Base-by-base conservation (phyloP, 2,113 vertebrate species). In the Motacilla alba region DNA sequence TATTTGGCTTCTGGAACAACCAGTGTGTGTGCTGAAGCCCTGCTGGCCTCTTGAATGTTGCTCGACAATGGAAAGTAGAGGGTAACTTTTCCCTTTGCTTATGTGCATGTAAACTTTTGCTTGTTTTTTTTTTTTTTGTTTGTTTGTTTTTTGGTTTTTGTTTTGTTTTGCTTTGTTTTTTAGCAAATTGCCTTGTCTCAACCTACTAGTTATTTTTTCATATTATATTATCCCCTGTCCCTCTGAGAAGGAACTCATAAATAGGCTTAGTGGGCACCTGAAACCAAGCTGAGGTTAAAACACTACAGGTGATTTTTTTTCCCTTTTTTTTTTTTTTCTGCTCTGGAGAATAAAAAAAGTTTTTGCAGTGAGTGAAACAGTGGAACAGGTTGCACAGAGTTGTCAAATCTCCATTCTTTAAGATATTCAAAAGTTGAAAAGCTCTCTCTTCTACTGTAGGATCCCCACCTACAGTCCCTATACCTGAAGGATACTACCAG, bases 281-380 rank as follows among this genome's bases (percentile, higher is more conserved):
- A 37, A 11, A 37, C 17, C 17, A 23, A 53, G 9, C 17, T 37
- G 18, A 63, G 13, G 22, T 46, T 17, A 17, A 73, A 53, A 35
- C 21, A 21, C 17, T 37, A 44, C 8, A 44, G 7, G 26, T 55
- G 22, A 11, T 37, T 24, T 23, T 26, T 27, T 20, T 33, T 7
- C 52, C 11, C 31, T 52, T 53, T 24, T 21, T 2, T 3, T 3
- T 50, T 28, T 27, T 21, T 2, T 3, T 2, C 4, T 23, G n/a
- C 18, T n/a, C 18, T n/a, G n/a, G 33, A 69, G 18, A 59, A 60
- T 3, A 62, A 30, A 77, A 76, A 76, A 20, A 7, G 2, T 16
- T 81, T 68, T 66, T 23, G 35, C 22, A 31, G 10, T 33, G 31
- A 87, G 5, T 64, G 33, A 79, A 80, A 60, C 13, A 26, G 21